Percentiles rank a stretch among this genome's conserved stretches.
phyloP scores from a whole-genome alignment of 2,113 vertebrate species.

The Bos indicus region DNA sequence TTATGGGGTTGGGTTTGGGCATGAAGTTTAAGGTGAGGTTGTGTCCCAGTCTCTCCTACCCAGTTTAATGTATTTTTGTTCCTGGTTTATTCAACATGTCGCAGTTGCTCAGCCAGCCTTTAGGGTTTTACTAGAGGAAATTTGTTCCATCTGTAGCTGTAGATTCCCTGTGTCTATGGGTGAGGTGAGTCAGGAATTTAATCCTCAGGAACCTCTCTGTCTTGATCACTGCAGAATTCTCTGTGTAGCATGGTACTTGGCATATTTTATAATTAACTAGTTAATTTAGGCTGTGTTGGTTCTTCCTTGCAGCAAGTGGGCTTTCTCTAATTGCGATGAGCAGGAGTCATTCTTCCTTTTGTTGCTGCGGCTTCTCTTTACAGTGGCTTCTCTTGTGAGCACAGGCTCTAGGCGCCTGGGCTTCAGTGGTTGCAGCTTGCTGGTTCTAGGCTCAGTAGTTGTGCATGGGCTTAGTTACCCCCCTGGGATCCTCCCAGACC shows the following conservation, averaged over 20 bases:
- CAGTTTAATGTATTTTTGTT: rapidly evolving
- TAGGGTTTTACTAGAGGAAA: not conserved
- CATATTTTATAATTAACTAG: not conserved
- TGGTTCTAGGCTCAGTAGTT: not conserved
- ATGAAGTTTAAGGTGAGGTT: not conserved
- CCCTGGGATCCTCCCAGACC: not conserved
- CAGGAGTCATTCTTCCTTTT: not conserved
- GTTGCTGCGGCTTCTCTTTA: not conserved
- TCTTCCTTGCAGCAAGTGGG: not conserved
- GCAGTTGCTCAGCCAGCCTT: not conserved
- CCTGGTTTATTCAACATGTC: not conserved
- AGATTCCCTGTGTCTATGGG: not conserved
- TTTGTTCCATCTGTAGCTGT: not conserved
- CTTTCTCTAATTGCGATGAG: not conserved
- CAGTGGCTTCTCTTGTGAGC: not conserved
- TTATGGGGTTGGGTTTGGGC: too few relatives aligned
- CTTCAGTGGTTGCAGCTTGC: not conserved
- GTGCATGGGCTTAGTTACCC: not conserved
- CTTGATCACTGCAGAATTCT: not conserved
- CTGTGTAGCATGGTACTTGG: not conserved
- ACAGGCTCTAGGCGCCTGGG: not conserved
- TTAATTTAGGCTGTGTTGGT: not conserved
- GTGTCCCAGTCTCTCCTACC: not conserved
- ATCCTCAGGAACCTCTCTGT: not conserved
- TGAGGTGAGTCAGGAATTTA: not conserved